Percentiles rank a stretch among this genome's conserved stretches.
phyloP scores from a whole-genome alignment of 2,797 vertebrate species.

The Chlorospingus flavigularis region DNA sequence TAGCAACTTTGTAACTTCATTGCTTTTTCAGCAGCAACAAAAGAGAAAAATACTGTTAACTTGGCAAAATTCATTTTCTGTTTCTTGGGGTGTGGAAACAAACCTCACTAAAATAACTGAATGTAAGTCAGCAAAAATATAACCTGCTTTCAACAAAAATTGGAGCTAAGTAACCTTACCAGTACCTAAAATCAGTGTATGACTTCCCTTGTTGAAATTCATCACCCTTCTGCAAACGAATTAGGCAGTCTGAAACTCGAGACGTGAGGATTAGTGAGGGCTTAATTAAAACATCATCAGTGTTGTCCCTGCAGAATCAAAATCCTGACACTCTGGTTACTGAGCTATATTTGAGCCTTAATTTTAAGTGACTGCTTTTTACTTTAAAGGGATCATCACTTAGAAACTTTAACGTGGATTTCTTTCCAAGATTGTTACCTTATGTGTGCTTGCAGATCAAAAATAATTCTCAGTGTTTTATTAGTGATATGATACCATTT shows the following conservation, averaged over 20 bases:
- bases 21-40: slow-evolving; percentile 24
- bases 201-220: slow-evolving; percentile 10
- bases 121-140: not conserved
- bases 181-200: not conserved
- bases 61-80: not conserved
- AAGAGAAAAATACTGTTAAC: slow-evolving; percentile 10
- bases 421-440: not conserved
- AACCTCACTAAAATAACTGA: not conserved
- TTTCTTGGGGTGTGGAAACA: not conserved
- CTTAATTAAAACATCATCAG: slow-evolving; percentile 54
- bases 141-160: not conserved
- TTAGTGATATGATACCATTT: not conserved
- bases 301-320: slow-evolving; percentile 51
- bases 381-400: not conserved
- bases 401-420: not conserved
- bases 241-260: slow-evolving; percentile 33
- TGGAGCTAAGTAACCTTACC: not conserved
- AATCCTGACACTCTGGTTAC: slow-evolving; percentile 18
- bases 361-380: slow-evolving; percentile 16
- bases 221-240: not conserved
- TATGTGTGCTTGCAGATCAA: not conserved
- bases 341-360: slow-evolving; percentile 10
- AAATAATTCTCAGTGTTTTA: not conserved
- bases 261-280: slow-evolving; percentile 39
- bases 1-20: not conserved